Percentiles rank a stretch among this genome's conserved stretches.
phyloP scores from a whole-genome alignment of 1,140 invertebrate genomes.

The Hydropsyche tenuis region DNA sequence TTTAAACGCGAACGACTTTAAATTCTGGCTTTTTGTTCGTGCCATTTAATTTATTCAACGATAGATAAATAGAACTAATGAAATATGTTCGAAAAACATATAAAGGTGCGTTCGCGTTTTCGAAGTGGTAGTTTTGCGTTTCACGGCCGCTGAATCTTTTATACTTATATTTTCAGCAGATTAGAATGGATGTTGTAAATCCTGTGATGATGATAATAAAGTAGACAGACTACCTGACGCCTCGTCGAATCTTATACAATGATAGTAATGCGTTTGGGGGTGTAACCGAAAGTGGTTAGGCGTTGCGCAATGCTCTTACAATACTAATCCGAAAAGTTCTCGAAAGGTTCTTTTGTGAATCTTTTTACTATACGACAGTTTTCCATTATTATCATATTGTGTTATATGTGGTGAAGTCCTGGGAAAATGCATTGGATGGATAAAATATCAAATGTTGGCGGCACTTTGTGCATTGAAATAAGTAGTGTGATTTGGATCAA shows the following conservation, averaged over 20 bases:
- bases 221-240: neutral
- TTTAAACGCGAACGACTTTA: neutral
- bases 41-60: too few relatives aligned
- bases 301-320: too few relatives aligned
- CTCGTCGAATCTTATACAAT: neutral
- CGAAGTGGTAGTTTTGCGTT: conserved; percentile 62
- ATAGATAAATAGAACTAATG: too few relatives aligned
- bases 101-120: too few relatives aligned
- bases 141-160: conserved; percentile 50
- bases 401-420: conserved; percentile 11
- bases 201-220: conserved; percentile 17
- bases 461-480: too few relatives aligned
- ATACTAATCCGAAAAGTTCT: too few relatives aligned
- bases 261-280: neutral
- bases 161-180: conserved; percentile 43
- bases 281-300: neutral
- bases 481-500: too few relatives aligned
- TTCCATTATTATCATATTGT: neutral
- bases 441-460: too few relatives aligned
- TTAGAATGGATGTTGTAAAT: conserved; percentile 23
- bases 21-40: neutral
- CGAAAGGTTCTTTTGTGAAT: too few relatives aligned
- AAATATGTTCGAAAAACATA: too few relatives aligned
- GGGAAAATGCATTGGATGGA: conserved; percentile 21
- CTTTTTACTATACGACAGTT: too few relatives aligned